Evolutionary conservation across 2,888 invertebrate genomes (phyloP), one percentile per base, ranked within the genome.

Genomic region (Pocota personata): DNA sequence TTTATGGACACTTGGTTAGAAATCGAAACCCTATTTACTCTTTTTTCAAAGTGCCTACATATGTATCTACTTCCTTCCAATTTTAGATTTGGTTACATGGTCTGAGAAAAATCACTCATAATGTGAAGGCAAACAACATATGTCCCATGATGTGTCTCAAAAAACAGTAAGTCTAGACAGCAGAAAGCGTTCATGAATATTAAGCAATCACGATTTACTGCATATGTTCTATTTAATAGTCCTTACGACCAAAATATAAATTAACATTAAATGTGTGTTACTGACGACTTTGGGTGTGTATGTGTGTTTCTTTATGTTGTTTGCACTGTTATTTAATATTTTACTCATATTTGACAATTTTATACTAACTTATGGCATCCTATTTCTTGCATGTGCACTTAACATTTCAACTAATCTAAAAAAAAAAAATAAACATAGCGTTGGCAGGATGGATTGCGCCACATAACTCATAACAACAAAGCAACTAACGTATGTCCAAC

Each of bases 81-180:
- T 93, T 94, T 90, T 95, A 99, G 98, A 96, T 95, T 92, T 99
- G 99, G 99, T 95, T 98, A 94, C 96, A 97, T 93, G 98, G 97
- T 88, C 95, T 99, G 90, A 95, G 99, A 93, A 95, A 95, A 93
- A 97, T 99, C 93, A 98, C 99, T 87, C 98, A 98, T 95, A 99
- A 99, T 94, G 98, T 98, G 91, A 99, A 99, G 95, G 98, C 98
- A 90, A 98, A 98, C 95, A 99, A 99, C 95, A 96, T 98, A 90
- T 99, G 99, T 93, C 99, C 99, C 76, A 97, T 98, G 96, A 99
- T 98, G 90, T 98, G 98, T 94, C 95, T 99, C 90, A 97, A 97
- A 94, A 99, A 99, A 95, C 99, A 99, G 99, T 99, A 96, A 97
- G 98, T 97, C 86, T 7, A 12, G 19, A 30, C n/a, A 19, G 32